Evolutionary conservation across 2,888 invertebrate genomes (phyloP).

Genomic region (Pristionchus arcanus): DNA sequence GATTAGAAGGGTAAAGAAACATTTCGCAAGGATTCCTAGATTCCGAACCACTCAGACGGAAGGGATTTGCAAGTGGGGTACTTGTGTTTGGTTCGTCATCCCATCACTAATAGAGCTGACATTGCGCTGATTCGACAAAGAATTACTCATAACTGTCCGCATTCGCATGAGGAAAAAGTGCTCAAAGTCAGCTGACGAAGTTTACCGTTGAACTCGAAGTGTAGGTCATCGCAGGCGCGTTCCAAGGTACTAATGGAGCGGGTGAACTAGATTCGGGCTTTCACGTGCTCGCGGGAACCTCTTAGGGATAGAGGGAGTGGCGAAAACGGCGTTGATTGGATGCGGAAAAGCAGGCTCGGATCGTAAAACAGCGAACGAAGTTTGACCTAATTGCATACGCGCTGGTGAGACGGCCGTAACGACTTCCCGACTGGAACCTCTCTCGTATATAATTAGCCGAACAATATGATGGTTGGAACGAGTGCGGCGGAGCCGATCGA

Average conservation of each 20-base stretch:
- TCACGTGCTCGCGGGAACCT: conserved; percentile 35
- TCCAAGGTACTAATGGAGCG: not conserved
- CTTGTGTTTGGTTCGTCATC: not conserved
- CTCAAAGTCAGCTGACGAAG: not conserved
- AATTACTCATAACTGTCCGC: not conserved
- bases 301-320: conserved; percentile 4
- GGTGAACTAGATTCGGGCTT: not conserved
- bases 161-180: not conserved
- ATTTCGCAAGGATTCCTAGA: not conserved
- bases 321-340: not conserved
- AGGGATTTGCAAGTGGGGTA: not conserved
- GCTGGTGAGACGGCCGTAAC: not conserved
- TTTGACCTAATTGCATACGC: conserved; percentile 46
- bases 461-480: conserved; percentile 5
- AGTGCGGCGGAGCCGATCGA: not conserved
- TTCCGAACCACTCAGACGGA: not conserved
- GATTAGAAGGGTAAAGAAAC: conserved; percentile 3
- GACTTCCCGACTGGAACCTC: not conserved
- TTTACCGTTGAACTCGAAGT: not conserved
- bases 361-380: conserved; percentile 33
- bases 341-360: conserved; percentile 9
- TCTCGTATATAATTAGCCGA: not conserved
- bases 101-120: not conserved
- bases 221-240: not conserved
- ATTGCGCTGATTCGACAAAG: not conserved